These are phyloP conservation scores for Hypomecis atomaria DNA, from an alignment of 2,888 invertebrate species.

Conservation along the genomic window DNA sequence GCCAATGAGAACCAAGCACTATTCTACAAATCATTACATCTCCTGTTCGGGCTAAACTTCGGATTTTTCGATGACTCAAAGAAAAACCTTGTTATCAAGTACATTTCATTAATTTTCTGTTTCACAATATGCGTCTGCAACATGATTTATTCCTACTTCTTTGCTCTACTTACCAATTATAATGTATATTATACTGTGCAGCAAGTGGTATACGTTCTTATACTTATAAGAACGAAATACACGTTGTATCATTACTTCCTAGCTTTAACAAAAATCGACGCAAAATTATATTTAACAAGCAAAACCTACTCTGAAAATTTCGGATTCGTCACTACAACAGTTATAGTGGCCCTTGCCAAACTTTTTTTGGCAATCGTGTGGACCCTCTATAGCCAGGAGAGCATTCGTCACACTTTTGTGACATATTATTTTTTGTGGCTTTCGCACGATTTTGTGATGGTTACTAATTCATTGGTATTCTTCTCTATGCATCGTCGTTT, in stretches of 20 bases:
- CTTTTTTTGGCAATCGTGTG: not conserved
- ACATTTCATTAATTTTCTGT: not conserved
- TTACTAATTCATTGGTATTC: constrained; percentile 2
- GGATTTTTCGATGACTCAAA: constrained; percentile 7
- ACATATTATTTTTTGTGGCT: not conserved
- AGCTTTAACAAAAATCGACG: not conserved
- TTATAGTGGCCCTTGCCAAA: not conserved
- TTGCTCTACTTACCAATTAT: not conserved
- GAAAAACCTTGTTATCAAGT: not conserved
- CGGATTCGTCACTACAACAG: not conserved
- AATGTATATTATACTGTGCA: not conserved
- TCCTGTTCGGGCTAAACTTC: constrained; percentile 8
- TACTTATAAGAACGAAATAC: not conserved
- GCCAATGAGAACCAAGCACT: not conserved
- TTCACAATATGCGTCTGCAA: not conserved
- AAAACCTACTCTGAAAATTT: not conserved
- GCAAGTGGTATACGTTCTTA: not conserved
- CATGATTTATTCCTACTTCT: not conserved
- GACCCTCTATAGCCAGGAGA: not conserved
- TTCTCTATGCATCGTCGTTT: constrained; percentile 2
- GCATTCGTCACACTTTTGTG: not conserved
- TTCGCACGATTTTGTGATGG: not conserved
- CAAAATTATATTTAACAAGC: not conserved
- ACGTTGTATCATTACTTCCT: not conserved
- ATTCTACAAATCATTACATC: not conserved